Conservation (phyloP, 2,888 invertebrate species). For the Cabera pusaria region DNA sequence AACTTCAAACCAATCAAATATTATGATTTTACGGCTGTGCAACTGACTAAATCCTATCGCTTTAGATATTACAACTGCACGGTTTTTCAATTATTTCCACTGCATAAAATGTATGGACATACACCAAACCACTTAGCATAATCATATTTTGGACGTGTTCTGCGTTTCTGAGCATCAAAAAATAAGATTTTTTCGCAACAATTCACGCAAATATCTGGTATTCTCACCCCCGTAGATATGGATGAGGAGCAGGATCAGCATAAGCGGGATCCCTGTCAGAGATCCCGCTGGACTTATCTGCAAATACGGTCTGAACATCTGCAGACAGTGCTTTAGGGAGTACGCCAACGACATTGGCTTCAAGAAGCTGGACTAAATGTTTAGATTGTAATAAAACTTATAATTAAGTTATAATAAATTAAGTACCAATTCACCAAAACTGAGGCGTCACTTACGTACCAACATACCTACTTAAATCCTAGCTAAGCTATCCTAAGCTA, state of each 20-base stretch:
- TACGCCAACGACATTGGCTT: conserved; percentile 99
- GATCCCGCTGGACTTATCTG: conserved; percentile 98
- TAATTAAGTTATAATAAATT: too few species aligned
- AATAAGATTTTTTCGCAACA: conserved; percentile 80
- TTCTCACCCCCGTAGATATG: conserved; percentile 98
- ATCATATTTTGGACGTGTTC: conserved; percentile 68
- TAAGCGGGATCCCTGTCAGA: conserved; percentile 98
- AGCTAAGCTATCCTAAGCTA: too few species aligned
- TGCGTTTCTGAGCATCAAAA: conserved; percentile 44
- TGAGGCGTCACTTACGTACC: neutral
- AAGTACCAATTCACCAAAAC: too few species aligned
- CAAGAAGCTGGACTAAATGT: too few species aligned
- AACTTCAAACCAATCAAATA: too few species aligned
- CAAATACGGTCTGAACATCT: conserved; percentile 98
- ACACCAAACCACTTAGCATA: too few species aligned
- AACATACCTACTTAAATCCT: neutral
- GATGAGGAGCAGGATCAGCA: conserved; percentile 98
- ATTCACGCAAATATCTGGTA: conserved; percentile 99
- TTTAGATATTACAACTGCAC: too few species aligned
- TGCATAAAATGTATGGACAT: too few species aligned
- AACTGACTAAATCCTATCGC: too few species aligned
- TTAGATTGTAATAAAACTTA: too few species aligned
- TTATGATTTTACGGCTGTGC: too few species aligned
- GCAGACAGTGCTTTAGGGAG: conserved; percentile 99
- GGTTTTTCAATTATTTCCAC: too few species aligned